Evolutionary conservation across 2,797 vertebrate genomes (phyloP).

Genomic region (Morus bassanus): DNA sequence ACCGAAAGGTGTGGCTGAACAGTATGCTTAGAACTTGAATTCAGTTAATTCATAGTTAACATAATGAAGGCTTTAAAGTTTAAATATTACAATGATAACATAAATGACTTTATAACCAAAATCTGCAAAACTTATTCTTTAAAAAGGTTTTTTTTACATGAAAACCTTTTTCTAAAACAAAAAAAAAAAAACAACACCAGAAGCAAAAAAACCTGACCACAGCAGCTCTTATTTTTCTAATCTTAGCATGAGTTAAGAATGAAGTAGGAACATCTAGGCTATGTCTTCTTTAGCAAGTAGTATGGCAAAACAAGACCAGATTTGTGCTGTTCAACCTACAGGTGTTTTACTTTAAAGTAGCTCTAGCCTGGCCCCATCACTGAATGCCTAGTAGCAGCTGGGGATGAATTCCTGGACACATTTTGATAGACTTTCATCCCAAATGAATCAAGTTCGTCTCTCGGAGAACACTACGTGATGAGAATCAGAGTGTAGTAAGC

Average conservation of each 20-base stretch:
- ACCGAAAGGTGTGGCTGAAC: not conserved
- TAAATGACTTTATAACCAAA: not conserved
- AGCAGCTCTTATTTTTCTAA: not conserved
- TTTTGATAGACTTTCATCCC: not conserved
- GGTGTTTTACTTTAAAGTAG: not conserved
- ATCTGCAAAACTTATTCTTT: not conserved
- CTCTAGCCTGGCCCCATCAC: not conserved
- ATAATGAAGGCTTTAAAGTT: not conserved
- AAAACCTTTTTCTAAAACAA: not conserved
- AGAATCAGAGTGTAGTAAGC: not conserved
- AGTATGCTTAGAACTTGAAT: not conserved
- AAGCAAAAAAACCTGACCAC: not conserved
- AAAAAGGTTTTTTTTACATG: not conserved
- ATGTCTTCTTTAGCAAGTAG: not conserved
- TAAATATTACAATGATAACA: not conserved
- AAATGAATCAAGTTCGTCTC: not conserved
- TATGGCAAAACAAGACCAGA: not conserved
- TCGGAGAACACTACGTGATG: not conserved
- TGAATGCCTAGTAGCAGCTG: not conserved
- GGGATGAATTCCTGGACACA: not conserved
- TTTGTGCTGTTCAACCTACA: not conserved
- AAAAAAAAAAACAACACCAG: not conserved
- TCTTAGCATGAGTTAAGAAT: not conserved
- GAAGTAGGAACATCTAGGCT: not conserved
- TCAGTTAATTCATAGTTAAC: not conserved